Conservation (phyloP, 2,797 vertebrate species). For the Bovichtus diacanthus region DNA sequence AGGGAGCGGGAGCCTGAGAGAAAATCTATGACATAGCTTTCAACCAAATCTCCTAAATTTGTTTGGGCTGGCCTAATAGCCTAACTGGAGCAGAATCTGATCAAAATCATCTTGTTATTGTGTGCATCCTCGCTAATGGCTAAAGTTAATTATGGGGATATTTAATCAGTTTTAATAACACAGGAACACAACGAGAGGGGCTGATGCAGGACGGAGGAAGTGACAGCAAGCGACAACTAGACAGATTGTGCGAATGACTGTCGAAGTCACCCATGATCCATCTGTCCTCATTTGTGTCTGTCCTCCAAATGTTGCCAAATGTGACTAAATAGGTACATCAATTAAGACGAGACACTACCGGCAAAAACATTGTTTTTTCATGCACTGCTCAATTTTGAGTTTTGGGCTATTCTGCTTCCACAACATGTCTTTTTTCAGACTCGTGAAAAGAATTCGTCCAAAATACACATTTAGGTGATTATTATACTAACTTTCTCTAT, state of each 20-base stretch:
- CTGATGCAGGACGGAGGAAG: slow-evolving; percentile 56
- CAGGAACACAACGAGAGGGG: slow-evolving; percentile 37
- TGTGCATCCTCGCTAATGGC: slow-evolving; percentile 75
- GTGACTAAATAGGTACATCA: slow-evolving; percentile 23
- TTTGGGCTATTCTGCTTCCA: no score
- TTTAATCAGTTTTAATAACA: slow-evolving; percentile 79
- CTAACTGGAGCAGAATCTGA: slow-evolving; percentile 83
- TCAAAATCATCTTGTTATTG: slow-evolving; percentile 75
- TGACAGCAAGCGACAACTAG: slow-evolving; percentile 56
- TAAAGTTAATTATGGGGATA: slow-evolving; percentile 76
- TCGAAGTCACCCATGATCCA: slow-evolving; percentile 57
- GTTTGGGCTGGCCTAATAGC: slow-evolving; percentile 78
- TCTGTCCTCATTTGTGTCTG: slow-evolving; percentile 61
- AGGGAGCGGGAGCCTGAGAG: slow-evolving; percentile 41
- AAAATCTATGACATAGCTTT: slow-evolving; percentile 78
- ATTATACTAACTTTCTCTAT: no score
- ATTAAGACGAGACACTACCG: no score
- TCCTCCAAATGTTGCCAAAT: slow-evolving; percentile 40
- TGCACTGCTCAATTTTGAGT: no score
- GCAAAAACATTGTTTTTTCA: no score
- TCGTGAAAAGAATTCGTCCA: no score
- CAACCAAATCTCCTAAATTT: slow-evolving; percentile 80
- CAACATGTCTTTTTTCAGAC: no score
- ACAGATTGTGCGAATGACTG: slow-evolving; percentile 63
- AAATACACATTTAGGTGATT: no score